Conservation (phyloP, 2,888 invertebrate genomes). For the Abscondita cerata region DNA sequence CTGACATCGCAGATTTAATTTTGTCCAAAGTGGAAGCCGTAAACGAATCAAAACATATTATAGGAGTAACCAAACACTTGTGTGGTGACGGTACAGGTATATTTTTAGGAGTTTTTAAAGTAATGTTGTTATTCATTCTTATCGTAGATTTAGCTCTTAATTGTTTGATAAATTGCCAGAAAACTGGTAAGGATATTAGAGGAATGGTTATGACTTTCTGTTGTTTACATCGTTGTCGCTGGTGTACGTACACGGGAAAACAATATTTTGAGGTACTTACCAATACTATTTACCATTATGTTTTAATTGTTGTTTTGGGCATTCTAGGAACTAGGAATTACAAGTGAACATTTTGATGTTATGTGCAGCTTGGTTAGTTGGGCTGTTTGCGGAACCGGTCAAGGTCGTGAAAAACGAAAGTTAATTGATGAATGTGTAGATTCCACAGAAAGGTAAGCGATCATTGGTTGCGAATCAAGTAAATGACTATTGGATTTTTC, state of each 20-base stretch:
- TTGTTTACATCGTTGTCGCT: conserved; percentile 88
- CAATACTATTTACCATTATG: too few species aligned
- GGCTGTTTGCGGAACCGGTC: conserved; percentile 83
- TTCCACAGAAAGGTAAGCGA: conserved; percentile 9
- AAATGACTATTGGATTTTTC: conserved; percentile 10
- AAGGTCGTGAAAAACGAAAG: conserved; percentile 60
- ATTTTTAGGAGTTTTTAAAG: conserved; percentile 5
- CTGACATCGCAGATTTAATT: conserved; percentile 81
- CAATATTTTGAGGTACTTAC: conserved; percentile 61
- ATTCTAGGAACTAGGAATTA: conserved; percentile 64
- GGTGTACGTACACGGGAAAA: conserved; percentile 73
- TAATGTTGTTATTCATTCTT: conserved; percentile 9
- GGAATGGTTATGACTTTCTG: conserved; percentile 84
- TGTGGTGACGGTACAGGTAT: conserved; percentile 88
- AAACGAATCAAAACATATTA: conserved; percentile 61
- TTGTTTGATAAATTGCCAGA: conserved; percentile 64
- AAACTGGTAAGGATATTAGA: conserved; percentile 54
- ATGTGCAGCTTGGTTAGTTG: conserved; percentile 86
- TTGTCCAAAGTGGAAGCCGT: conserved; percentile 64
- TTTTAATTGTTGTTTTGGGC: not conserved
- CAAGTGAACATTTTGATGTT: conserved; percentile 71
- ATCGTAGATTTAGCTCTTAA: conserved; percentile 73
- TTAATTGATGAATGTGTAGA: not conserved
- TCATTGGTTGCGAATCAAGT: too few species aligned
- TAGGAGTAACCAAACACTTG: conserved; percentile 87